Evolutionary conservation across 2,888 invertebrate genomes (phyloP), one percentile per base, ranked within the genome.

Genomic region (Mimas tiliae): DNA sequence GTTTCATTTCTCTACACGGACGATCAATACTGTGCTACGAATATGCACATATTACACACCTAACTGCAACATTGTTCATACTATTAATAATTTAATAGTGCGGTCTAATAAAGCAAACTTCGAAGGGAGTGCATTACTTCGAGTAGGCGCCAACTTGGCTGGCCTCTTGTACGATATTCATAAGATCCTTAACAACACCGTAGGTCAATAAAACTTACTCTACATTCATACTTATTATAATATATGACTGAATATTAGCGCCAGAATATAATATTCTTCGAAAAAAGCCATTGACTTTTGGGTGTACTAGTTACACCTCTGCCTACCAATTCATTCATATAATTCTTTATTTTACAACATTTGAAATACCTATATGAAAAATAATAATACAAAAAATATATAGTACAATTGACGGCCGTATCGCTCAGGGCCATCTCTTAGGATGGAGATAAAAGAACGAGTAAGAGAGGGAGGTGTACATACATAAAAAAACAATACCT

Each of bases 51-150:
- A 19, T 1, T 7, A 45, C 50, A 48, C 42, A 58, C 19, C 42
- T 42, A 58, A n/a, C 34, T 58, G 58, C 58, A 58, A 6, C 12
- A 16, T 38, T 38, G 58, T 53, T 38, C 47, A 38, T n/a, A 52
- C 12, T 47, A 68, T 68, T 21, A 62, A 66, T 68, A 64, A 64
- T 68, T 66, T 65, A 65, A 51, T 64, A 52, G 42, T 19, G 42
- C 42, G 42, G 42, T 42, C 19, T n/a, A 53, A 53, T 33, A 55
- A 55, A 55, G 55, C 16, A 55, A 38, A 38, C 38, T 58, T 58
- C 19, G 38, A 16, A 21, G 58, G 42, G 55, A 34, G 38, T 42
- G 42, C 19, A 19, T 58, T 42, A 58, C 11, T 42, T 19, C 58
- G n/a, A 1, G 58, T 58, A 58, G 58, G 58, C 38, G 58, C 58